Base-by-base conservation (phyloP, 2,888 invertebrate genomes). In the Agrotis segetum region DNA sequence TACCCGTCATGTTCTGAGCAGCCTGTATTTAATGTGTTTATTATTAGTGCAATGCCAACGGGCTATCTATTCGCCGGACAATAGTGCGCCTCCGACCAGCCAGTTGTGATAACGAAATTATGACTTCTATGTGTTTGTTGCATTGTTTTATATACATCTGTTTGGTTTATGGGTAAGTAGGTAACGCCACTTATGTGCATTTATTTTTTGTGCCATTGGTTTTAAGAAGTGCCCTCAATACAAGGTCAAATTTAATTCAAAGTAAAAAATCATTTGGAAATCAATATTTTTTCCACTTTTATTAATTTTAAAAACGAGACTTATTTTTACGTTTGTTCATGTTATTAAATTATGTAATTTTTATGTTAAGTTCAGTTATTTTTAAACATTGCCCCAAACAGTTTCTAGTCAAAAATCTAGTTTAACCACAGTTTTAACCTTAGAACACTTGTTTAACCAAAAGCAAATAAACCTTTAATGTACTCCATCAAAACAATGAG, bases 61-160 rank as follows among this genome's bases (percentile, higher is more conserved):
- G 50, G 83, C 74, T 83, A 85, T 85, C 83, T 72, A 56, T 67
- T 34, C 21, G 21, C 50, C 49, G 72, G 61, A 70, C 70, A 64
- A 44, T 59, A 65, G 79, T 67, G 55, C 29, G 63, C 19, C 58
- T 17, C 21, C 55, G 75, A 34, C 49, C 79, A 65, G 50, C 29
- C 47, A 7, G 55, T 21, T 13, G 68, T 71, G 83, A 83, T 83
- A 81, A 67, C 79, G 29, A 29, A 19, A 69, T 50, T 16, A 79
- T 83, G 83, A 50, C 53, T 63, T 55, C 66, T 65, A 46, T 67
- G n/a, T 63, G 24, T 62, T 69, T 80, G 2, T 65, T 83, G 5
- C 46, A 68, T 2, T 70, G 66, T 78, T 67, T 80, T 53, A 47
- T 82, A 9, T 56, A 55, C 29, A 53, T 74, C 9, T 19, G 50